Percentiles rank a stretch among this genome's conserved stretches.
phyloP scores from a whole-genome alignment of 2,797 vertebrate genomes.

The Centroberyx gerrardi region DNA sequence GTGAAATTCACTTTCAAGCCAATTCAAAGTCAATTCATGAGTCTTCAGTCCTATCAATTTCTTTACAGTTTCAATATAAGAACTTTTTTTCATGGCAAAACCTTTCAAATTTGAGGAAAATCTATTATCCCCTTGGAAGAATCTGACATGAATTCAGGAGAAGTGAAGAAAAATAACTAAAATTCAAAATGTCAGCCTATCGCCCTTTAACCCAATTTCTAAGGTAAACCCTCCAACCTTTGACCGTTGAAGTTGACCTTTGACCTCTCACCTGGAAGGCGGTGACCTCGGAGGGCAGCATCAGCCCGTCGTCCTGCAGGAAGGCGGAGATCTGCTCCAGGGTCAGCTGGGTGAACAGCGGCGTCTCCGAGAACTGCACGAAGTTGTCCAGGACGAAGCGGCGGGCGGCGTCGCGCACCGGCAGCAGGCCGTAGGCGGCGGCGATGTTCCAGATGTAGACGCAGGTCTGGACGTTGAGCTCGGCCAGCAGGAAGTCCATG shows the following conservation, averaged over 20 bases:
- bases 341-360: constrained; percentile 89
- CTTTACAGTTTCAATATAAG: no score
- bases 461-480: constrained; percentile 89
- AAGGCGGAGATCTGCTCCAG: constrained; percentile 88
- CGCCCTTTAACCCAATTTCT: background rate
- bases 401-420: constrained; percentile 81
- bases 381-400: constrained; percentile 89
- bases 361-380: constrained; percentile 85
- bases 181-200: no score
- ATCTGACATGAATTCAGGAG: background rate
- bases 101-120: no score
- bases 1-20: no score
- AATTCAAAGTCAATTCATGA: no score
- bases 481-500: constrained; percentile 87
- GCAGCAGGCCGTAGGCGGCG: constrained; percentile 83
- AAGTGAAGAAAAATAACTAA: no score
- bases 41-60: no score
- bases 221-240: background rate
- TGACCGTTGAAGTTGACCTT: background rate
- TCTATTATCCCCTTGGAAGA: background rate
- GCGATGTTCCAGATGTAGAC: constrained; percentile 91
- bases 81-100: background rate
- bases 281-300: constrained; percentile 85
- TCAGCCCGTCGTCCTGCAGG: constrained; percentile 87
- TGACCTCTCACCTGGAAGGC: constrained; percentile 87